Percentiles rank a stretch among this genome's conserved stretches.
Conservation (phyloP, 30 jellyfish, hydroid and myxozoan species). For the Hydractinia symbiolongicarpus region DNA sequence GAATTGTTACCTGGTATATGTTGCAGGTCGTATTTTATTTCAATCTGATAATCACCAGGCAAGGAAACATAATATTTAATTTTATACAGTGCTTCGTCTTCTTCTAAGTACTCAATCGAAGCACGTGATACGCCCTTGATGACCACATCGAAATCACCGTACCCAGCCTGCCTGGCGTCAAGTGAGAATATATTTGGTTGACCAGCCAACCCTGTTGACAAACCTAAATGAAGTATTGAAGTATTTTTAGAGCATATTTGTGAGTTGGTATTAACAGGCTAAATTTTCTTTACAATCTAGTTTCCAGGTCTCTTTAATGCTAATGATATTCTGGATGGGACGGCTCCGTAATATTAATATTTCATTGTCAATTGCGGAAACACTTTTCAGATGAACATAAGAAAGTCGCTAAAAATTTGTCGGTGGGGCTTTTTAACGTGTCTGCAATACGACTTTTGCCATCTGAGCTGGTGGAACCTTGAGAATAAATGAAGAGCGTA, state of each 20-base stretch:
- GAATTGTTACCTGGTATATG: conserved; percentile 58
- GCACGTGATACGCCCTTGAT: conserved; percentile 92
- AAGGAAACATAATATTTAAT: conserved; percentile 61
- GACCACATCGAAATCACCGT: conserved; percentile 80
- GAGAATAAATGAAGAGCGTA: no score
- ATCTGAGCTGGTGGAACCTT: no score
- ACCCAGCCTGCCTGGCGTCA: conserved; percentile 93
- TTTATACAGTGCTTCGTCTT: conserved; percentile 66
- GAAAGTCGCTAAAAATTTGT: background rate
- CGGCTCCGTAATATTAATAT: background rate
- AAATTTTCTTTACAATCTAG: no score
- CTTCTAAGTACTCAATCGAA: conserved; percentile 67
- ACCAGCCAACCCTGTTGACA: conserved; percentile 55
- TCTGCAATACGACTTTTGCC: no score
- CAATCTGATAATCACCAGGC: conserved; percentile 87
- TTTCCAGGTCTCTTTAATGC: no score
- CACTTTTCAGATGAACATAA: background rate
- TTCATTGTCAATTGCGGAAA: background rate
- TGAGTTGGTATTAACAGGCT: background rate
- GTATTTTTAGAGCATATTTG: background rate
- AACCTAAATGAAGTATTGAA: conserved; percentile 30
- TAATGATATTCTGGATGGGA: no score
- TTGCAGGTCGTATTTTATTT: conserved; percentile 49
- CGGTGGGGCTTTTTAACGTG: no score
- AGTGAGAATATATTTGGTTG: conserved; percentile 67